Percentiles rank a stretch among this genome's conserved stretches.
Conservation (phyloP, 2,113 vertebrate species). For the Eulemur rufifrons region DNA sequence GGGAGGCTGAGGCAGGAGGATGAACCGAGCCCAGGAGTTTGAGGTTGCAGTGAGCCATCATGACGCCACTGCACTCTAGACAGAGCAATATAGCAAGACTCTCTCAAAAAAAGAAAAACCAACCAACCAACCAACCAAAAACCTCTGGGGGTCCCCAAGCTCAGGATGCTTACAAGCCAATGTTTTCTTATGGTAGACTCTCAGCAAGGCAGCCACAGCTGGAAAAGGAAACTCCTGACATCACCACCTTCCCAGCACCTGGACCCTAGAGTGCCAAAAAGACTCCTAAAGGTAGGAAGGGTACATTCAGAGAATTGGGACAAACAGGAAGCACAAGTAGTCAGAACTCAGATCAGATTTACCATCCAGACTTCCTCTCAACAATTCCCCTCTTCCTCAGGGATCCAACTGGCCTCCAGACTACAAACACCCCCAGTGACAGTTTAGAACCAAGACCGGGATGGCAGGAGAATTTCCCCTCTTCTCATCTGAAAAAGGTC, state of each 20-base stretch:
- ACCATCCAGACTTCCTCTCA: background rate
- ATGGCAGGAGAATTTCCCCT: background rate
- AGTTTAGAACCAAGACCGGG: slow-evolving; percentile 19
- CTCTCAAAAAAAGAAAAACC: too few relatives aligned
- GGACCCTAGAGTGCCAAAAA: background rate
- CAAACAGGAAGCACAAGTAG: background rate
- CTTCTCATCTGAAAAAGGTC: background rate
- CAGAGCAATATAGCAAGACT: too few relatives aligned
- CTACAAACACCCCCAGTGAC: background rate
- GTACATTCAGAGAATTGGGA: background rate
- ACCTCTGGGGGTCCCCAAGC: background rate
- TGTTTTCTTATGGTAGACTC: background rate
- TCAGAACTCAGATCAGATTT: background rate
- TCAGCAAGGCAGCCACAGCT: background rate
- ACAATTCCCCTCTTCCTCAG: background rate
- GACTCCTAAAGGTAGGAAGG: background rate
- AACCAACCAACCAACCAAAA: background rate
- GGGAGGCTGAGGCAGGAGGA: too few relatives aligned
- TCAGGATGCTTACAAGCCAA: background rate
- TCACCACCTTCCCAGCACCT: background rate
- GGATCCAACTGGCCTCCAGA: background rate
- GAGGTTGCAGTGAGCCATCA: too few relatives aligned
- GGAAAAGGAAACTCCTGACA: background rate
- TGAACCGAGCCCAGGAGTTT: too few relatives aligned
- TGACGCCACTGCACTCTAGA: too few relatives aligned